These are phyloP conservation scores for Cyclura pinguis DNA, from an alignment of 2,797 vertebrate species.

Conservation along the genomic window DNA sequence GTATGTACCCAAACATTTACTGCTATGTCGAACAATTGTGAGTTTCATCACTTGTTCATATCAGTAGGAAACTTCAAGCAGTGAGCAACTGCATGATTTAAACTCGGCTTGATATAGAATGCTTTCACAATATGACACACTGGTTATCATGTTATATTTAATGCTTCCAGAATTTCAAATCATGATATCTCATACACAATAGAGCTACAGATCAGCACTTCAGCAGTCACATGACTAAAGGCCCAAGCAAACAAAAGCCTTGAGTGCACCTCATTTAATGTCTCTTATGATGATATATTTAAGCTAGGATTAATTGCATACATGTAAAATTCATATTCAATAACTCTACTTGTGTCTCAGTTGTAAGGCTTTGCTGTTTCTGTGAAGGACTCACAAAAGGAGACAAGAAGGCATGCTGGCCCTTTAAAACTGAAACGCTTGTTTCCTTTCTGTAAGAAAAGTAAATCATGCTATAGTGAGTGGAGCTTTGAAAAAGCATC, in stretches of 20 bases:
- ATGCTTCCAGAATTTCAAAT: constrained; percentile 64
- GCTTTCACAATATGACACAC: constrained; percentile 38
- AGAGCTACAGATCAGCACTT: constrained; percentile 45
- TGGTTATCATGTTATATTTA: constrained; percentile 53
- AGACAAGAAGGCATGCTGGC: constrained; percentile 71
- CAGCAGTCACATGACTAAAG: constrained; percentile 36
- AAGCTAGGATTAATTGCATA: constrained; percentile 52
- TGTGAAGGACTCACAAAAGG: constrained; percentile 38
- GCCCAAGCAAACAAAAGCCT: constrained; percentile 48
- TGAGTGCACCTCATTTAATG: constrained; percentile 36
- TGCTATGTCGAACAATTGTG: not conserved
- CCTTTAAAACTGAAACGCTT: constrained; percentile 81
- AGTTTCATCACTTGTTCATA: constrained; percentile 19
- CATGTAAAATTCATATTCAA: constrained; percentile 44
- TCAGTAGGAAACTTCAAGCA: constrained; percentile 36
- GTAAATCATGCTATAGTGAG: constrained; percentile 84
- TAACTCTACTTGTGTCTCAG: constrained; percentile 58
- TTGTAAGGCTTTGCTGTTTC: constrained; percentile 50
- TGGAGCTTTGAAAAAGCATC: constrained; percentile 86
- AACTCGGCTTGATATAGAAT: constrained; percentile 48
- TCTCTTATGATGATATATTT: constrained; percentile 32
- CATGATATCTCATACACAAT: constrained; percentile 64
- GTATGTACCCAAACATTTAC: constrained; percentile 32
- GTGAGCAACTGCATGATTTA: not conserved
- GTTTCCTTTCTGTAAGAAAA: constrained; percentile 79